These are phyloP conservation scores for Toxonevra muliebris DNA, from an alignment of 2,888 invertebrate species.

Conservation along the genomic window DNA sequence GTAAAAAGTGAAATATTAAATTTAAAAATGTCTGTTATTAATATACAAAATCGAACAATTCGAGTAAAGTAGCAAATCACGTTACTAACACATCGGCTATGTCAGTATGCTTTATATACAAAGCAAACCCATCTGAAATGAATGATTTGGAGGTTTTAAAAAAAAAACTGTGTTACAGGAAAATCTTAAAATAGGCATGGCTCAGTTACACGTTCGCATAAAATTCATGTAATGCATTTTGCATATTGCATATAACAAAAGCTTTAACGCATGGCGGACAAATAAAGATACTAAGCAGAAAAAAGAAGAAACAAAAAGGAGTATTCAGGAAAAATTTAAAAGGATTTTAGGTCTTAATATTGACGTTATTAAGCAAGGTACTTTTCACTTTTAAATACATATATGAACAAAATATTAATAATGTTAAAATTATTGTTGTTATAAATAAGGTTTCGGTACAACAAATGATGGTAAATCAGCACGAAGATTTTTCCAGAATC, in stretches of 20 bases:
- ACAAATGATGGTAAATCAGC: too few relatives aligned
- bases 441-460: too few relatives aligned
- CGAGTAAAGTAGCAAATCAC: constrained; percentile 27
- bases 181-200: too few relatives aligned
- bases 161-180: constrained; percentile 18
- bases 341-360: constrained; percentile 23
- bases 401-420: too few relatives aligned
- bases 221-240: constrained; percentile 30
- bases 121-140: constrained; percentile 27
- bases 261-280: constrained; percentile 25
- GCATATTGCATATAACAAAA: constrained; percentile 25
- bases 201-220: constrained; percentile 23
- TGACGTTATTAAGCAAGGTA: constrained; percentile 32
- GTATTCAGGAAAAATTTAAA: constrained; percentile 25
- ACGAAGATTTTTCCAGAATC: too few relatives aligned
- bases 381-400: too few relatives aligned
- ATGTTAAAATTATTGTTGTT: too few relatives aligned
- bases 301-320: too few relatives aligned
- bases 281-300: constrained; percentile 24
- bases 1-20: too few relatives aligned
- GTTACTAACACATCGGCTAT: constrained; percentile 24
- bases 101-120: too few relatives aligned
- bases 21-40: constrained; percentile 23
- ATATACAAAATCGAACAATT: constrained; percentile 17
- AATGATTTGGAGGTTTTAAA: constrained; percentile 27